phyloP scores from a whole-genome alignment of 2,797 vertebrate genomes.

The Prionace glauca region DNA sequence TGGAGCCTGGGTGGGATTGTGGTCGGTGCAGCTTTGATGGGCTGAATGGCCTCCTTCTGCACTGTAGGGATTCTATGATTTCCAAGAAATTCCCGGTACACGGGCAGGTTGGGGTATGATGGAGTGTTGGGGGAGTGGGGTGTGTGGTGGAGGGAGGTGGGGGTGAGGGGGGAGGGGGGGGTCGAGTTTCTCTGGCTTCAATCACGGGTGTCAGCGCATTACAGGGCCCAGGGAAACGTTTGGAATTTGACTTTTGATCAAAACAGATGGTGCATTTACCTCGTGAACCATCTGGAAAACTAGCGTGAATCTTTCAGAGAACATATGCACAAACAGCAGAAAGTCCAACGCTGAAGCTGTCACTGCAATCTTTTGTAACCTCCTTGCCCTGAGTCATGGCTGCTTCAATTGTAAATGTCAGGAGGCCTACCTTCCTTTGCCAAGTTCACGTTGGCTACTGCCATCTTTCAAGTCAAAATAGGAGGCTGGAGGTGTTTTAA shows the following conservation, averaged over 20 bases:
- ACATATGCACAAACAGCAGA: not conserved
- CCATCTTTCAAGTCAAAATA: not conserved
- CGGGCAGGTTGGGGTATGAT: not conserved
- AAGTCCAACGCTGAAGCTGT: not conserved
- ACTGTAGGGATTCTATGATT: not conserved
- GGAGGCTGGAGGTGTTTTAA: not conserved
- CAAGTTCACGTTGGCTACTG: not conserved
- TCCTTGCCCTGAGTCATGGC: not conserved
- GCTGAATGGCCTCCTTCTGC: too few species aligned
- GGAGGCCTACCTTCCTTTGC: not conserved
- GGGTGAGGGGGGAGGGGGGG: too few species aligned
- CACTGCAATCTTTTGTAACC: not conserved
- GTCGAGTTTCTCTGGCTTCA: not conserved
- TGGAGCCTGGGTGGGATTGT: too few species aligned
- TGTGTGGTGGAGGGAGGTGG: too few species aligned
- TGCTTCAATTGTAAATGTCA: not conserved
- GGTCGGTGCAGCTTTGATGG: too few species aligned
- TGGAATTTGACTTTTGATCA: not conserved
- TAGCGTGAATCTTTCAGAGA: not conserved
- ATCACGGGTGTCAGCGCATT: not conserved
- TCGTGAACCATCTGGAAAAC: not conserved
- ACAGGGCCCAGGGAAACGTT: not conserved
- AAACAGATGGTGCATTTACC: constrained; percentile 10
- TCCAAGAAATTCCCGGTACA: not conserved
- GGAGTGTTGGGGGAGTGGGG: not conserved